Conservation (phyloP, 1,140 invertebrate genomes). For the Paralvinella palmiformis region DNA sequence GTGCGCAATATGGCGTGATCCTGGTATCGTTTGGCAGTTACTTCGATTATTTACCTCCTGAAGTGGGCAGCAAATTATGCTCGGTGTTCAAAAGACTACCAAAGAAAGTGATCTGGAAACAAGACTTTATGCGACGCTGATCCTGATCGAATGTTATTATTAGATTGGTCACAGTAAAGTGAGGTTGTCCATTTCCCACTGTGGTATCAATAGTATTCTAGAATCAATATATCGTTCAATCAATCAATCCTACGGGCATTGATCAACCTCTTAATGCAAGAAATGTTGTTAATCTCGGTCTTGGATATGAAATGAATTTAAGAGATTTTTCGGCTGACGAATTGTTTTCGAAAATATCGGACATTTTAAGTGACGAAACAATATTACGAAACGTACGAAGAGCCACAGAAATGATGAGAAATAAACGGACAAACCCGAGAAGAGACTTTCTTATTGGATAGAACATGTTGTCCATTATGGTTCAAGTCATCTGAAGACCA, state of each 20-base stretch:
- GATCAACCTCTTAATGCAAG: slow-evolving; percentile 40
- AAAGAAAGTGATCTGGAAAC: too few species aligned
- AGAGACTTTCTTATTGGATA: slow-evolving; percentile 18
- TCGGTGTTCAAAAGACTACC: too few species aligned
- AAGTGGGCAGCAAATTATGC: too few species aligned
- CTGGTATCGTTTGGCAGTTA: too few species aligned
- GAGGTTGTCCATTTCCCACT: slow-evolving; percentile 32
- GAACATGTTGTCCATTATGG: slow-evolving; percentile 24
- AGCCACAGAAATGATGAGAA: slow-evolving; percentile 11
- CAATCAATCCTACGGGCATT: slow-evolving; percentile 29
- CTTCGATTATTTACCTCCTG: too few species aligned
- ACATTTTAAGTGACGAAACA: background rate
- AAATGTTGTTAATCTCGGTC: slow-evolving; percentile 25
- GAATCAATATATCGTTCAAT: slow-evolving; percentile 31
- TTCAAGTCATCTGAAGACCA: slow-evolving; percentile 27
- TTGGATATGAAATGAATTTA: background rate
- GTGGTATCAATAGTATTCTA: slow-evolving; percentile 28
- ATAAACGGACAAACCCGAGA: background rate
- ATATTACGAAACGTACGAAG: background rate
- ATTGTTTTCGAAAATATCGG: background rate
- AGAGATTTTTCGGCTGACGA: slow-evolving; percentile 3
- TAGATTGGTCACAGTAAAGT: slow-evolving; percentile 54
- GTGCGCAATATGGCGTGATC: too few species aligned
- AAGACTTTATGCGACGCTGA: too few species aligned
- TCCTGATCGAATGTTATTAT: slow-evolving; percentile 58